Percentiles rank a stretch among this genome's conserved stretches.
Evolutionary conservation across 2,888 invertebrate species (phyloP).

Genomic region (Nymphalis c-album): DNA sequence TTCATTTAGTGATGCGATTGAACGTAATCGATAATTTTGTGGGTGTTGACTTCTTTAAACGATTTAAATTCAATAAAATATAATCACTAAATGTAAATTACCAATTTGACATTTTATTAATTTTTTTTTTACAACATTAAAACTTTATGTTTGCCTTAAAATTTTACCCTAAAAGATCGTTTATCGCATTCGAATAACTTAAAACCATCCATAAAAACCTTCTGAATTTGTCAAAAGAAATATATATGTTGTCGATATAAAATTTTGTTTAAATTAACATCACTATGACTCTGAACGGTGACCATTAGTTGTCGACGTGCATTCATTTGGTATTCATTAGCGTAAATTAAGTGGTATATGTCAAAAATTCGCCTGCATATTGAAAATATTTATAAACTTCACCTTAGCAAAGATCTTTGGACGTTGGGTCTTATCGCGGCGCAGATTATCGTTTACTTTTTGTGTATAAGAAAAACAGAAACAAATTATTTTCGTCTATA

Average conservation of each 20-base stretch:
- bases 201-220: conserved; percentile 9
- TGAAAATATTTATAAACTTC: conserved; percentile 75
- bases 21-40: conserved; percentile 38
- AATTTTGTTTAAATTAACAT: conserved; percentile 13
- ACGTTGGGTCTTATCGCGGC: conserved; percentile 48
- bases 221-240: conserved; percentile 9
- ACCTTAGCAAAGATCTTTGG: conserved; percentile 57
- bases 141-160: conserved; percentile 10
- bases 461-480: conserved; percentile 30
- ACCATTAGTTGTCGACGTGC: conserved; percentile 64
- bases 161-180: conserved; percentile 4
- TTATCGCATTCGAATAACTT: conserved; percentile 10
- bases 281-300: conserved; percentile 28
- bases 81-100: conserved; percentile 2
- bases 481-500: conserved; percentile 36
- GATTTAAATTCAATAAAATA: conserved; percentile 16
- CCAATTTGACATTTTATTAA: conserved; percentile 23
- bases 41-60: conserved; percentile 23
- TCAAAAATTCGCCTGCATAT: conserved; percentile 68
- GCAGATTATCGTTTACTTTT: conserved; percentile 23
- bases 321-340: conserved; percentile 77
- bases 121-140: background rate
- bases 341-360: conserved; percentile 80
- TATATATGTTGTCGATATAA: conserved; percentile 23
- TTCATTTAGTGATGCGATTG: conserved; percentile 50